phyloP scores from a whole-genome alignment of 2,888 invertebrate species.

The Drosophila rubida region DNA sequence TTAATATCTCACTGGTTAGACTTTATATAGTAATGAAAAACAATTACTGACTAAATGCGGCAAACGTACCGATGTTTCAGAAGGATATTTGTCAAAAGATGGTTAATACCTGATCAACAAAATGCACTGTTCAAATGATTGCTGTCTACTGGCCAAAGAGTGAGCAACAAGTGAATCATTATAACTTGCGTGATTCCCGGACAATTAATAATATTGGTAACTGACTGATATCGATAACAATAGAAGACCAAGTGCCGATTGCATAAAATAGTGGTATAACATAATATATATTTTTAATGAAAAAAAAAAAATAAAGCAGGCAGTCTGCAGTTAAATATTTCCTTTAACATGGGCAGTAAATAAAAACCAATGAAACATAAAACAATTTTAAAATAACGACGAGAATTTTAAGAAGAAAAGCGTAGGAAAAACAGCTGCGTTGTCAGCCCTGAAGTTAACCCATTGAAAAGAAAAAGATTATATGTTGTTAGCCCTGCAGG shows the following conservation, averaged over 20 bases:
- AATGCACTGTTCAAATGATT: no score
- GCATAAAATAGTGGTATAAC: no score
- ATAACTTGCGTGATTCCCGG: neutral
- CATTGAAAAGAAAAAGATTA: neutral
- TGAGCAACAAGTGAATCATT: neutral
- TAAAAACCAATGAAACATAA: neutral
- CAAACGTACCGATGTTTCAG: neutral
- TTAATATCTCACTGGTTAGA: no score
- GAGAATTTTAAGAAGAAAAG: no score
- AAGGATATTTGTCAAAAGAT: no score
- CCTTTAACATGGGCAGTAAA: no score
- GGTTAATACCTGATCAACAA: no score
- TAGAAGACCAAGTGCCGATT: neutral
- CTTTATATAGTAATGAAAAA: neutral
- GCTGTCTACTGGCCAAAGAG: neutral
- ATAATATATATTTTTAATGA: no score
- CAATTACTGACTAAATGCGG: neutral
- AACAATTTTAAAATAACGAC: no score
- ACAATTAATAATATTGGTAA: neutral
- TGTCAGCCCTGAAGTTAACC: no score
- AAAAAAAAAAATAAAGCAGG: neutral
- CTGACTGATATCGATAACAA: neutral
- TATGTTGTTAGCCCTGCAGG: slow-evolving; percentile 76
- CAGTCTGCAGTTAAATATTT: no score
- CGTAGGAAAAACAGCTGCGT: no score